Base-by-base conservation (phyloP, 2,797 vertebrate species). In the Momotus momota region DNA sequence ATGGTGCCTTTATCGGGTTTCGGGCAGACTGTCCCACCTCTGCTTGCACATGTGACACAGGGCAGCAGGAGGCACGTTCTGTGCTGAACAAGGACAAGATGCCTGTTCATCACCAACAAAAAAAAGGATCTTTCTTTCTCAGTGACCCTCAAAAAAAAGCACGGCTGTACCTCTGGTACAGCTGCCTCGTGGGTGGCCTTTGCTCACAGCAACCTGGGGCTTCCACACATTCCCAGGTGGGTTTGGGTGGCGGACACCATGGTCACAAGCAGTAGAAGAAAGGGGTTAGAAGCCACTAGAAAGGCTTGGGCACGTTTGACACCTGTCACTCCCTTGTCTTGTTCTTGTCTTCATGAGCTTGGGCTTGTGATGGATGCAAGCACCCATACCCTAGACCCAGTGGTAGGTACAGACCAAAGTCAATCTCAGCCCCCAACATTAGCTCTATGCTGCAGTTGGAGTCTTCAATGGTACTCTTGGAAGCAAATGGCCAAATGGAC, bases 381-480 rank as follows among this genome's bases (percentile, higher is more conserved):
- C 21, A 11, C 8, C 14, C 4, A 0, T 3, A 5, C 35, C 58
- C 61, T 45, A 51, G 20, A 46, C 2, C 4, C 29, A 0, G 0
- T 2, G 22, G 33, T 43, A 40, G 26, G 11, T 27, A 31, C 54
- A 86, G 40, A 33, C 19, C 22, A 20, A n/a, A 49, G 17, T 13
- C 21, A 29, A 5, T 10, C 29, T 12, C 25, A 74, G 31, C 25
- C 21, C 12, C 13, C 46, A 72, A 9, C n/a, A 12, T 4, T 52
- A 66, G 38, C 11, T n/a, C 40, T 14, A 0, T 6, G 46, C 45
- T 78, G 70, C 17, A 14, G 15, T 2, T 14, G 7, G 1, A 25
- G 23, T 29, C 45, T 81, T 23, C 49, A 18, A 0, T 18, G 43
- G 15, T 54, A 5, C 4, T 49, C 27, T 49, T 60, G 46, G 62